A percentile compares a stretch with the other conserved stretches of the same genome.
These are phyloP conservation scores for Altica lythri DNA, from an alignment of 2,888 invertebrate genomes.

Conservation along the genomic window DNA sequence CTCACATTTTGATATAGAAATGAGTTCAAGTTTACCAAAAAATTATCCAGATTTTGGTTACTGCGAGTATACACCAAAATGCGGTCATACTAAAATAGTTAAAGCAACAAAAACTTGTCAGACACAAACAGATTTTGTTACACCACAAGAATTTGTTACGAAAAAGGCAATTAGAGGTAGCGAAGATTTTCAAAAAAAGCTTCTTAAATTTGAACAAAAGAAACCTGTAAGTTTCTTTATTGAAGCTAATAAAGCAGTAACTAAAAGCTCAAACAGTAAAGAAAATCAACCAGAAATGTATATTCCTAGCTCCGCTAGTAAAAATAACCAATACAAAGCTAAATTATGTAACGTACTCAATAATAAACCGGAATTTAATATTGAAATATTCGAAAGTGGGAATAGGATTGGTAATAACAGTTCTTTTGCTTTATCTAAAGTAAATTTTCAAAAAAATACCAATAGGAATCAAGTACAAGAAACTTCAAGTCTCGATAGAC, in stretches of 20 bases:
- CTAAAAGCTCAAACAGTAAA: slow-evolving; percentile 37
- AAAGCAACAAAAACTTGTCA: slow-evolving; percentile 56
- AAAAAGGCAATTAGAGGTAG: slow-evolving; percentile 49
- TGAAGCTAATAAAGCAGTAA: slow-evolving; percentile 39
- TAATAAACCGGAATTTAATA: slow-evolving; percentile 54
- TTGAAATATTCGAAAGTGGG: slow-evolving; percentile 50
- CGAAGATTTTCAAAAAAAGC: slow-evolving; percentile 54
- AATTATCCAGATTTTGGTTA: slow-evolving; percentile 39
- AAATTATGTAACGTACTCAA: slow-evolving; percentile 57
- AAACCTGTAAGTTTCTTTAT: slow-evolving; percentile 54
- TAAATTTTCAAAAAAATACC: slow-evolving; percentile 46
- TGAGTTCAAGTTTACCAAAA: slow-evolving; percentile 46
- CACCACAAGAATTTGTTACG: slow-evolving; percentile 47
- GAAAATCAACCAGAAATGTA: slow-evolving; percentile 57
- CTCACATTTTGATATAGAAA: slow-evolving; percentile 36
- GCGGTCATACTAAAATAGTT: slow-evolving; percentile 42
- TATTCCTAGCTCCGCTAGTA: slow-evolving; percentile 62
- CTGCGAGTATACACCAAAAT: slow-evolving; percentile 21
- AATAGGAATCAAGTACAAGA: slow-evolving; percentile 50
- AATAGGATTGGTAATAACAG: slow-evolving; percentile 35
- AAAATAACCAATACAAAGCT: slow-evolving; percentile 62
- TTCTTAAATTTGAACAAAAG: slow-evolving; percentile 53
- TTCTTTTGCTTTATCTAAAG: slow-evolving; percentile 41
- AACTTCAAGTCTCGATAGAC: slow-evolving; percentile 57
- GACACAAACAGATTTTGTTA: slow-evolving; percentile 55